Conservation (phyloP, 2,888 invertebrate species). For the Drosophila melanosoma region DNA sequence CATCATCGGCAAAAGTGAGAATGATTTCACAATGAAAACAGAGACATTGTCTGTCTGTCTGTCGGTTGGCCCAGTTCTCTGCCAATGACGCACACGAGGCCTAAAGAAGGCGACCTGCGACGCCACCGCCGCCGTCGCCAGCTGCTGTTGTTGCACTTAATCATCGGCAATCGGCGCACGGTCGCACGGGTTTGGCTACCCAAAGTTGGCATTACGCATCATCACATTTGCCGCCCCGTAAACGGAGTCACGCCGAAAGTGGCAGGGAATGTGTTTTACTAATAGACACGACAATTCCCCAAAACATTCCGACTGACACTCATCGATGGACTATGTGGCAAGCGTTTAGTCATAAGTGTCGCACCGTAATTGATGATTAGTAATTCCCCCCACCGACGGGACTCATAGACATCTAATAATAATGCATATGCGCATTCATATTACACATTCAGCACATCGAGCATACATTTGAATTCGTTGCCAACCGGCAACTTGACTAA, state of each 20-base stretch:
- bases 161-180: constrained; percentile 43
- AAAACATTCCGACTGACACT: constrained; percentile 39
- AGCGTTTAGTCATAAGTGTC: constrained; percentile 72
- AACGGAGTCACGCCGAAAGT: constrained; percentile 70
- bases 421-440: constrained; percentile 6
- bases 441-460: not conserved
- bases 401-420: constrained; percentile 15
- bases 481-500: constrained; percentile 31
- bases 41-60: constrained; percentile 31
- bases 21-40: constrained; percentile 59
- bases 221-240: constrained; percentile 42
- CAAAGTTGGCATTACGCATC: constrained; percentile 74
- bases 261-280: constrained; percentile 29
- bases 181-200: constrained; percentile 47
- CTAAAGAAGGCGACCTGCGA: constrained; percentile 30
- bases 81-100: constrained; percentile 65
- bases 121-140: constrained; percentile 7
- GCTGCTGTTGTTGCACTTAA: constrained; percentile 71
- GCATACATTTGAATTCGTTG: constrained; percentile 10
- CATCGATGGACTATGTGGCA: constrained; percentile 61
- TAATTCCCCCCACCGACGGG: constrained; percentile 53
- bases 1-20: constrained; percentile 73
- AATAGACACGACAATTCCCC: constrained; percentile 63
- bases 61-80: constrained; percentile 73
- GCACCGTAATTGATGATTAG: constrained; percentile 71